Conservation (phyloP, 2,113 vertebrate species). For the Solea senegalensis region DNA sequence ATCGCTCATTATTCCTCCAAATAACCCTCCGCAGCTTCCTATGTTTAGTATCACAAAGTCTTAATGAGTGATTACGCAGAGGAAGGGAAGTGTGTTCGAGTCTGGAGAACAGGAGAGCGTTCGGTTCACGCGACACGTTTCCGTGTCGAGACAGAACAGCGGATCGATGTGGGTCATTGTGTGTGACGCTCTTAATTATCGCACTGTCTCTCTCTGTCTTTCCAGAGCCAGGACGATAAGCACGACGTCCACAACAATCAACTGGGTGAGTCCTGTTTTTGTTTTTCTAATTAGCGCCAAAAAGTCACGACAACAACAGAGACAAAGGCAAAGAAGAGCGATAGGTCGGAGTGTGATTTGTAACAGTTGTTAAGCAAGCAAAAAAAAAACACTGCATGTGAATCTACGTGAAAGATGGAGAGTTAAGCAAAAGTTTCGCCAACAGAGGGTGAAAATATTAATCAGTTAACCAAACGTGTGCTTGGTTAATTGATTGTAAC, state of each 20-base stretch:
- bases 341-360: no score
- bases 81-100: constrained; percentile 37
- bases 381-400: no score
- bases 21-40: constrained; percentile 60
- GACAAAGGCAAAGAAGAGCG: neutral
- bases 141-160: constrained; percentile 9
- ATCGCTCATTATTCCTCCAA: constrained; percentile 71
- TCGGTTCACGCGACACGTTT: constrained; percentile 12
- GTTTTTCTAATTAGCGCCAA: neutral
- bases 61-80: constrained; percentile 61
- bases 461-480: no score
- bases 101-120: no score
- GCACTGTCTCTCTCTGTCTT: constrained; percentile 50
- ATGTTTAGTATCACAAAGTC: constrained; percentile 57
- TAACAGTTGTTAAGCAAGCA: no score
- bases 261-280: constrained; percentile 71
- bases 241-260: constrained; percentile 66
- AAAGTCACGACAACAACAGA: neutral
- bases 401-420: no score
- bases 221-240: constrained; percentile 72
- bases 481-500: no score
- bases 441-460: no score
- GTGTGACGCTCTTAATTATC: constrained; percentile 24
- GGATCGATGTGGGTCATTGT: constrained; percentile 35
- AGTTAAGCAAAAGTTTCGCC: no score